Evolutionary conservation across 53 echinoderm and acorn worm genomes (phyloP).

Genomic region (Luidia sarsii): DNA sequence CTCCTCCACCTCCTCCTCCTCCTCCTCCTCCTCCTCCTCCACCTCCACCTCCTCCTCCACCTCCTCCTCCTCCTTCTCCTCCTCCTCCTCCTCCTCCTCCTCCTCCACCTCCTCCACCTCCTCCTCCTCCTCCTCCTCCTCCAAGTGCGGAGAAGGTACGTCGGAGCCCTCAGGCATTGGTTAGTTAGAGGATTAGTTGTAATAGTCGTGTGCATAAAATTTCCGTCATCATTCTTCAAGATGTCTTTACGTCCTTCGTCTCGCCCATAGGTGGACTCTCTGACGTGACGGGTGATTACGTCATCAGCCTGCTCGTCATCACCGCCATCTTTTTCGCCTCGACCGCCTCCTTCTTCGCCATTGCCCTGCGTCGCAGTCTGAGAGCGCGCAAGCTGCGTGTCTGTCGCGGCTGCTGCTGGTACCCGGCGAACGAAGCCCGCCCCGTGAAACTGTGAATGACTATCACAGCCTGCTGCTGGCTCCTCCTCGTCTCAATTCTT

Average conservation of each 20-base stretch:
- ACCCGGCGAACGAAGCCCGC: neutral
- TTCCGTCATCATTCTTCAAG: too few relatives aligned
- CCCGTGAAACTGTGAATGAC: neutral
- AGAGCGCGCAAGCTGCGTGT: neutral
- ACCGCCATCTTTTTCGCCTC: slow-evolving; percentile 3
- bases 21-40: neutral
- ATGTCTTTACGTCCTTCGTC: too few relatives aligned
- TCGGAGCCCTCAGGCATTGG: too few relatives aligned
- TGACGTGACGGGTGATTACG: slow-evolving; percentile 5
- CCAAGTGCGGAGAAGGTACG: neutral
- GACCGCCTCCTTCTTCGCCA: neutral
- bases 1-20: neutral
- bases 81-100: neutral
- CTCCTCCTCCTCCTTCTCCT: neutral
- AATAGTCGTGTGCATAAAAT: too few relatives aligned
- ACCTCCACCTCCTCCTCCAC: neutral
- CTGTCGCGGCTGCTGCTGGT: too few relatives aligned
- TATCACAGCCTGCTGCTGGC: too few relatives aligned
- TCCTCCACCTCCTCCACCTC: neutral
- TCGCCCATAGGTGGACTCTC: neutral
- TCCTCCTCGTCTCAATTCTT: too few relatives aligned
- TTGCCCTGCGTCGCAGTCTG: neutral
- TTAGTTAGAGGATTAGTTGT: too few relatives aligned
- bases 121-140: neutral
- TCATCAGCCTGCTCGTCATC: neutral